Evolutionary conservation across 2,113 vertebrate genomes (phyloP).

Genomic region (human (Homo sapiens)): DNA sequence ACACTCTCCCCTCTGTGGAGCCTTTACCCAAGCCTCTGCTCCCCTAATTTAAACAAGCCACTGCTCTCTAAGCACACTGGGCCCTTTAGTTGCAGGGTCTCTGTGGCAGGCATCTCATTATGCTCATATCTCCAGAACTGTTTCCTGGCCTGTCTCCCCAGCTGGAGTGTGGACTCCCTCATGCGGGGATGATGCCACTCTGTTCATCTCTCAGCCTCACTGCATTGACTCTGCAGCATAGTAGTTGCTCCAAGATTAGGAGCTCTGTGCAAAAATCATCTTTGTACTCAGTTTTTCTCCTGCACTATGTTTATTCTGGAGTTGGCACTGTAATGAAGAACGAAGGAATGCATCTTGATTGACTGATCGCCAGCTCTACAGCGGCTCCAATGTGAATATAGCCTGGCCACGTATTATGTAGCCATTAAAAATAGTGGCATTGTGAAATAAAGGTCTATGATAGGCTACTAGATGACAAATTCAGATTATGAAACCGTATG

Average conservation of each 20-base stretch:
- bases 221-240: not conserved
- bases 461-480: not conserved
- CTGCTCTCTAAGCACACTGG: not conserved
- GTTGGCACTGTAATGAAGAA: not conserved
- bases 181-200: fast-evolving
- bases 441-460: not conserved
- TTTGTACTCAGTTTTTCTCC: not conserved
- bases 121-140: not conserved
- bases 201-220: not conserved
- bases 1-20: not conserved
- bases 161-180: not conserved
- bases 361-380: not conserved
- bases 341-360: not conserved
- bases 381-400: fast-evolving
- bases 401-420: fast-evolving
- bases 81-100: not conserved
- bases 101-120: not conserved
- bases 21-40: not conserved
- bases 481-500: not conserved
- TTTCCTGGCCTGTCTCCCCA: not conserved
- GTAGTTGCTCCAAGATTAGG: not conserved
- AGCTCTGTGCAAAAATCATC: not conserved
- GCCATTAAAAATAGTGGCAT: not conserved
- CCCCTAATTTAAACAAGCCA: not conserved
- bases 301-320: not conserved